Evolutionary conservation across 2,797 vertebrate species (phyloP).

Genomic region (Pempheris klunzingeri): DNA sequence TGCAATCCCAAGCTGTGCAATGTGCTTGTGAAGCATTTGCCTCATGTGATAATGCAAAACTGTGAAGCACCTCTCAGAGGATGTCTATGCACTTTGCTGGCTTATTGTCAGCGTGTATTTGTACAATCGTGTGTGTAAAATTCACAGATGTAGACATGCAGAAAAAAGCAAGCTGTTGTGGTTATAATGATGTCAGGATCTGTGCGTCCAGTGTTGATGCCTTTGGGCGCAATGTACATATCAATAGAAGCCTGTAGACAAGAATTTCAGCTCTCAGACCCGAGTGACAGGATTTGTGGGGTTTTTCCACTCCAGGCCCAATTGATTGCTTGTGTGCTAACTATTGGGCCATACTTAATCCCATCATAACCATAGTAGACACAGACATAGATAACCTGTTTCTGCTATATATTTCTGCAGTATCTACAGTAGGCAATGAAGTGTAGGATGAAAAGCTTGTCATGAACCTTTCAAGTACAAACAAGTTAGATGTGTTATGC

Average conservation of each 20-base stretch:
- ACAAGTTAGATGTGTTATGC: neutral
- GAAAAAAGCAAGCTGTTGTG: constrained; percentile 12
- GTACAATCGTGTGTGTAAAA: constrained; percentile 1
- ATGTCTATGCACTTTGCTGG: constrained; percentile 3
- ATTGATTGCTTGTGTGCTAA: constrained; percentile 1
- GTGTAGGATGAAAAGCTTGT: constrained; percentile 24
- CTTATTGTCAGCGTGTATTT: constrained; percentile 16
- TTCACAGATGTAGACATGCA: neutral
- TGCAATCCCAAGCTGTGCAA: constrained; percentile 44
- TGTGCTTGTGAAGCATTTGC: constrained; percentile 51
- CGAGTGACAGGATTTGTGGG: constrained; percentile 30
- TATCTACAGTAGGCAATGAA: constrained; percentile 13
- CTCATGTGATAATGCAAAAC: constrained; percentile 32
- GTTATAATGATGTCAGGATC: constrained; percentile 2
- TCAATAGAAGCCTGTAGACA: constrained; percentile 34
- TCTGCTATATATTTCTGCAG: neutral
- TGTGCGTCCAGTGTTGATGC: constrained; percentile 19
- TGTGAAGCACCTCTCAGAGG: constrained; percentile 7
- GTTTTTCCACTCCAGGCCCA: constrained; percentile 37
- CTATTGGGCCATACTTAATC: neutral
- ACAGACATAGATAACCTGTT: neutral
- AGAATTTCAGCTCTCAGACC: constrained; percentile 1
- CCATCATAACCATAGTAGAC: neutral
- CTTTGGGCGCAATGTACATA: constrained; percentile 42
- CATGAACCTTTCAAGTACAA: constrained; percentile 5